These are phyloP conservation scores for Pyrgilauda ruficollis DNA, from an alignment of 2,113 vertebrate genomes.

Conservation along the genomic window DNA sequence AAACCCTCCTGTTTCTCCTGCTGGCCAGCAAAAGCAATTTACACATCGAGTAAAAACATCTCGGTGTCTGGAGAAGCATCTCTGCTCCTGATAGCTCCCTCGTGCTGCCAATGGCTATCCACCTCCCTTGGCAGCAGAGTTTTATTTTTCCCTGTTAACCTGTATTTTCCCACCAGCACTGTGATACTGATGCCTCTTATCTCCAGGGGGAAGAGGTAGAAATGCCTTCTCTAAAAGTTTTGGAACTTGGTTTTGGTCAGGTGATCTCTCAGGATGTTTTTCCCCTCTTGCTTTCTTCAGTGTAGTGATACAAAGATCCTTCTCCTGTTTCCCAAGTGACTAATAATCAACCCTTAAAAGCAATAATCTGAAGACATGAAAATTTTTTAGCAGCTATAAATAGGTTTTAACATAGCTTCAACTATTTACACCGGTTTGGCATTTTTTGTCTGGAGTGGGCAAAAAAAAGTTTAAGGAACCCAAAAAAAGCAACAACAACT, in stretches of 20 bases:
- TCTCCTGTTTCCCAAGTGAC: neutral
- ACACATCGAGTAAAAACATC: neutral
- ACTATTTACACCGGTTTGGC: neutral
- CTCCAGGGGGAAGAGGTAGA: neutral
- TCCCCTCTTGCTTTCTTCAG: neutral
- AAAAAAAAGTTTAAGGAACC: neutral
- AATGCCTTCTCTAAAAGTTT: neutral
- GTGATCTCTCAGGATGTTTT: neutral
- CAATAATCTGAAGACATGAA: neutral
- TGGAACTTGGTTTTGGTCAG: neutral
- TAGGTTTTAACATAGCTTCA: neutral
- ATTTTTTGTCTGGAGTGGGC: neutral
- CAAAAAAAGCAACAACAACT: neutral
- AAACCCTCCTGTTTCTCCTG: neutral
- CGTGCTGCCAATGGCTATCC: neutral
- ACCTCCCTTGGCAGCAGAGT: neutral
- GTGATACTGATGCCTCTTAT: neutral
- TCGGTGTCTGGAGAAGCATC: neutral
- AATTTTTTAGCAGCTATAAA: neutral
- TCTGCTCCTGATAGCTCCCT: neutral
- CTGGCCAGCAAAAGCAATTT: conserved; percentile 57
- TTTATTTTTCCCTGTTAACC: neutral
- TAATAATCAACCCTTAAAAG: neutral
- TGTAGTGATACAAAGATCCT: neutral
- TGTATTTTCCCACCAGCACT: accelerated